Base-by-base conservation (phyloP, 2,888 invertebrate genomes). In the Microctonus hyperodae region DNA sequence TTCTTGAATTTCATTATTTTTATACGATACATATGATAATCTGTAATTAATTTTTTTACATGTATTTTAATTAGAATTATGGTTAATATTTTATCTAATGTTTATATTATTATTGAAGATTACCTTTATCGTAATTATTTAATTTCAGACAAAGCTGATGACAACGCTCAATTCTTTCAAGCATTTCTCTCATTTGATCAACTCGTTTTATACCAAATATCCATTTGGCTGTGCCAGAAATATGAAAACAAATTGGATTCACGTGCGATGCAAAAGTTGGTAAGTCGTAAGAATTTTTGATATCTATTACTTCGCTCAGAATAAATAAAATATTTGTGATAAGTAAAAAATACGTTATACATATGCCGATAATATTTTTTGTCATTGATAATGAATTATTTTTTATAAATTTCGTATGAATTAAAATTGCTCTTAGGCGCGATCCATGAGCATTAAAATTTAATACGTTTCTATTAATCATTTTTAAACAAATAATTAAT, bases 161-260 rank as follows among this genome's bases (percentile, higher is more conserved):
- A 59, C 76, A 75, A 60, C 66, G 69, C 53, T 72, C 58, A n/a
- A 75, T 68, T n/a, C 63, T 59, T 5, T 9, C 40, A 6, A 74
- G 23, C 1, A 77, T 40, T 9, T 59, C 22, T 10, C 64, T 40
- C 16, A 77, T 69, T 7, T 71, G 61, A 10, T 59, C 25, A 11
- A 68, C 37, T 40, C 65, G 72, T 28, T 40, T 59, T 16, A 75
- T 71, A 53, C 73, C 74, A 37, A 72, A 75, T 13, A 63, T 65
- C 77, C 77, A 77, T 59, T 76, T 76, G 6, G 71, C 22, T 10
- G 73, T 57, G 13, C 74, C 76, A 5, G 65, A 64, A 6, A 64
- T 13, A 28, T 77, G 76, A 35, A 76, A 59, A 28, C 28, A 28
- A 28, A 75, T 33, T 0, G 71, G 67, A 11, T 72, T 72, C 2